Evolutionary conservation across 2,888 invertebrate species (phyloP).

Genomic region (Galeruca laticollis): DNA sequence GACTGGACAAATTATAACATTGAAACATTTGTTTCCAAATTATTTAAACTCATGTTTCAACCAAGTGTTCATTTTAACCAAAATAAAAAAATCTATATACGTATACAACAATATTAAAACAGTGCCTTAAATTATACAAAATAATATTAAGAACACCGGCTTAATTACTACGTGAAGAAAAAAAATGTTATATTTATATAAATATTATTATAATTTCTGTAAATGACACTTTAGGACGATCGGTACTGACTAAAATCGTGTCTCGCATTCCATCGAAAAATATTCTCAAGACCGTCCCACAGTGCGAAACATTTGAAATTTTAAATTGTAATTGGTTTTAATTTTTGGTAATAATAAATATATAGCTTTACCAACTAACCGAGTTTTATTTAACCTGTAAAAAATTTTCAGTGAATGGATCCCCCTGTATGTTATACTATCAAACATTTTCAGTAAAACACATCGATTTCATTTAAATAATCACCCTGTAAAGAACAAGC

Average conservation of each 20-base stretch:
- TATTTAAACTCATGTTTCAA: constrained; percentile 50
- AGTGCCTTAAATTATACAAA: constrained; percentile 61
- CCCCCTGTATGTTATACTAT: not conserved
- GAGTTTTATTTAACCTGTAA: not conserved
- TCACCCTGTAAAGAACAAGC: no score
- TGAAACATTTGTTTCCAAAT: constrained; percentile 49
- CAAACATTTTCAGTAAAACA: not conserved
- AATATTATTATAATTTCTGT: constrained; percentile 28
- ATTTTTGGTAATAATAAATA: constrained; percentile 36
- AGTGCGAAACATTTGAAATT: constrained; percentile 32
- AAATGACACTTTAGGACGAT: constrained; percentile 35
- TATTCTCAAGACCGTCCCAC: constrained; percentile 35
- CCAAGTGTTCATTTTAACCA: constrained; percentile 57
- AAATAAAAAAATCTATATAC: constrained; percentile 42
- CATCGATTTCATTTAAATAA: no score
- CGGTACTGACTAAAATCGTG: constrained; percentile 57
- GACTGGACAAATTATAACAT: constrained; percentile 53
- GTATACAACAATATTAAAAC: constrained; percentile 36
- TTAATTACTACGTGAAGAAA: no score
- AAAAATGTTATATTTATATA: constrained; percentile 29
- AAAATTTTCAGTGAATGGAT: no score
- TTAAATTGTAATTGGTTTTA: constrained; percentile 38
- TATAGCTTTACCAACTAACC: constrained; percentile 30
- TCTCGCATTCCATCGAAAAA: constrained; percentile 63
- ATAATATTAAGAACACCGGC: constrained; percentile 38